Base-by-base conservation (phyloP, 2,888 invertebrate genomes). In the Acrobasis suavella region DNA sequence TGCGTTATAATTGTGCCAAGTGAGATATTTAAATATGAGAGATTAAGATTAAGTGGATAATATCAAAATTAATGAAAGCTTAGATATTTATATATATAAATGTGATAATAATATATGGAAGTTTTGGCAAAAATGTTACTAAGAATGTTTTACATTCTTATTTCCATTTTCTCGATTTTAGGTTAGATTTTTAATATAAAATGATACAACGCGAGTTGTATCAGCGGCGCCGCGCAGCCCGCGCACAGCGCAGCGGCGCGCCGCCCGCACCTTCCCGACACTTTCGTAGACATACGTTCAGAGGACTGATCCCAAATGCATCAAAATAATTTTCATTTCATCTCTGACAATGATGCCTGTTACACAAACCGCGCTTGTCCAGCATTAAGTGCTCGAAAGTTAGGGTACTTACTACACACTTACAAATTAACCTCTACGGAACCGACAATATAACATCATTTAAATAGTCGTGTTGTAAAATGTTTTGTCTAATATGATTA, bases 61-160 rank as follows among this genome's bases (percentile, higher is more conserved):
- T 90, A 89, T 91, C 90, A 90, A 91, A 91, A 89, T 91, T 90
- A 84, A 86, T 82, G 79, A 83, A 83, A 87, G 81, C 84, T 88
- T 87, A 88, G 85, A 85, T 89, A 83, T 89, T 89, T 89, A 89
- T 89, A 87, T 89, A 86, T 88, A 85, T 89, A 83, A 87, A 83
- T 89, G 88, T 90, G 89, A 90, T 91, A 84, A 86, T 87, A 89
- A 91, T 91, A 89, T 91, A 89, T 90, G 89, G 89, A 91, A 91
- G 89, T 90, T 88, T 85, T 86, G 86, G 83, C 87, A 87, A 87
- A 86, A 83, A 80, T 77, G 77, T 79, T 77, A 75, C 71, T 77
- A 73, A 75, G 85, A 82, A 83, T 85, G 83, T 86, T 71, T 78
- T 77, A 80, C 82, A 81, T 89, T 88, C 81, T 82, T 80, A 72